phyloP scores from a whole-genome alignment of 2,888 invertebrate species.

The Epirrita christyi region DNA sequence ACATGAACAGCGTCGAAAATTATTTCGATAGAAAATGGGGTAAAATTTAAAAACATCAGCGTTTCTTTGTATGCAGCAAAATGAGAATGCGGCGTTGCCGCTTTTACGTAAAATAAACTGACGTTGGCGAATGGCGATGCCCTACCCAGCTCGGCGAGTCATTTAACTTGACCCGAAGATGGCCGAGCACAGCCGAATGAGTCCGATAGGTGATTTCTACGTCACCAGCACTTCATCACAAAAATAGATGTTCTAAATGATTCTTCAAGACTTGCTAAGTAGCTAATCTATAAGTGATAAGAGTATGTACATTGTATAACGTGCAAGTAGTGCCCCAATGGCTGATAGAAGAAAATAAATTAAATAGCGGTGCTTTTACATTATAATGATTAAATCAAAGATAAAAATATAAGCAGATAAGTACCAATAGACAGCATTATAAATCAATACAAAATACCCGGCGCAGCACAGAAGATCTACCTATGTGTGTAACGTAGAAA shows the following conservation, averaged over 20 bases:
- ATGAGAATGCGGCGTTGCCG: slow-evolving; percentile 72
- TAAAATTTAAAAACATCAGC: slow-evolving; percentile 1
- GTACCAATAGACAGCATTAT: no score
- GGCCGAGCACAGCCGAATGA: slow-evolving; percentile 53
- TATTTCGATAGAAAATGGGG: background rate
- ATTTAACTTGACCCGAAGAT: slow-evolving; percentile 54
- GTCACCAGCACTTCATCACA: slow-evolving; percentile 52
- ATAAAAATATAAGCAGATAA: no score
- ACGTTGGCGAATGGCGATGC: slow-evolving; percentile 35
- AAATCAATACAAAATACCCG: no score
- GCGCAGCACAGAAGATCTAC: no score
- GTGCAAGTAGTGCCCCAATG: background rate
- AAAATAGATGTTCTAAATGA: slow-evolving; percentile 40
- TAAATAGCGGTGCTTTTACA: no score
- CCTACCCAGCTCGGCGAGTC: slow-evolving; percentile 52
- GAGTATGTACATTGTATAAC: no score
- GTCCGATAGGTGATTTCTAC: slow-evolving; percentile 42
- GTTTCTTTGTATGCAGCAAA: slow-evolving; percentile 25
- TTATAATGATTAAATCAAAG: no score
- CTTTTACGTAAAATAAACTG: slow-evolving; percentile 48
- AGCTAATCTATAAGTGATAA: background rate
- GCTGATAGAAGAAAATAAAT: background rate
- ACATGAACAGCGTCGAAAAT: no score
- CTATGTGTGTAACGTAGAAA: no score
- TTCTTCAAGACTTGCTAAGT: background rate